These are phyloP conservation scores for Oryzias curvinotus DNA, from an alignment of 2,113 vertebrate species.

Conservation along the genomic window DNA sequence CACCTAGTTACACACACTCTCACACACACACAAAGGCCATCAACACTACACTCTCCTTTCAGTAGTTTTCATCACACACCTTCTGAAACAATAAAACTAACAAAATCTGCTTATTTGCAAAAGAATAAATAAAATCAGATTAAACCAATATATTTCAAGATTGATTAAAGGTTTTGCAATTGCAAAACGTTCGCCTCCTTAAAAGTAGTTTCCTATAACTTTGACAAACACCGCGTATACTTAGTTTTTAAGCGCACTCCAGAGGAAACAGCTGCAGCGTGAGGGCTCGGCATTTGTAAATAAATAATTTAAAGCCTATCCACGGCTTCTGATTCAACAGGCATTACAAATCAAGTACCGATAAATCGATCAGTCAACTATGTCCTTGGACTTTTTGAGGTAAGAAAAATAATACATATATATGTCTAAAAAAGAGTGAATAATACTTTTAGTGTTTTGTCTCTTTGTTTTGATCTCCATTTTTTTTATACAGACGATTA, in stretches of 20 bases:
- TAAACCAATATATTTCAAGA: too few relatives aligned
- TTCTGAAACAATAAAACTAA: too few relatives aligned
- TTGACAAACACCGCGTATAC: slow-evolving; percentile 31
- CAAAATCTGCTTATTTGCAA: too few relatives aligned
- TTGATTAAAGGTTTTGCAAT: too few relatives aligned
- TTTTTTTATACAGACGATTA: too few relatives aligned
- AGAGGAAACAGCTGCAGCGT: slow-evolving; percentile 67
- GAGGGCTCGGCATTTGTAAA: slow-evolving; percentile 68
- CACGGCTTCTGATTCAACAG: slow-evolving; percentile 62
- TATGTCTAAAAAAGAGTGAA: too few relatives aligned
- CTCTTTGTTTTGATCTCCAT: too few relatives aligned
- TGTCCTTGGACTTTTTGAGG: too few relatives aligned
- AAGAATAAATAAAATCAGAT: too few relatives aligned
- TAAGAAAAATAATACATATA: too few relatives aligned
- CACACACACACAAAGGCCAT: slow-evolving; percentile 4
- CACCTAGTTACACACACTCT: not conserved
- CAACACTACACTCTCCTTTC: not conserved
- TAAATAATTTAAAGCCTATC: slow-evolving; percentile 76
- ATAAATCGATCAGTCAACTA: not conserved
- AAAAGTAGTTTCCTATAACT: slow-evolving; percentile 9
- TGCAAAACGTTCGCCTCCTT: not conserved
- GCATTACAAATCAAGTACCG: slow-evolving; percentile 33
- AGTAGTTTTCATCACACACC: not conserved
- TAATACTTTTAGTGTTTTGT: too few relatives aligned
- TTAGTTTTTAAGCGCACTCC: slow-evolving; percentile 49